These are phyloP conservation scores for Ramazzottius varieornatus DNA, from an alignment of 2,888 invertebrate genomes.

Conservation along the genomic window DNA sequence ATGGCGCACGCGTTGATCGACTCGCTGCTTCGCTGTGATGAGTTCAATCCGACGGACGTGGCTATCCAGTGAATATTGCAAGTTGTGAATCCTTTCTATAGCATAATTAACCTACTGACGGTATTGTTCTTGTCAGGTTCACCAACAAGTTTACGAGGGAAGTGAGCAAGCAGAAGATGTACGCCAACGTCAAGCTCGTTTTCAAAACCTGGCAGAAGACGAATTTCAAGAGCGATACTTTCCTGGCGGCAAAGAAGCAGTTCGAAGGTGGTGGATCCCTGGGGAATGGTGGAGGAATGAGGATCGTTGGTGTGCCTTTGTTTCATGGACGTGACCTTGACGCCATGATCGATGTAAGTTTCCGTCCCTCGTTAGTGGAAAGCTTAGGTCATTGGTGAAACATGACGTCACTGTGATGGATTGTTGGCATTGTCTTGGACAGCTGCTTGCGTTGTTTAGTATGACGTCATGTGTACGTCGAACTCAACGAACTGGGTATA, in stretches of 20 bases:
- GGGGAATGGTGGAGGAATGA: slow-evolving; percentile 53
- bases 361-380: too few relatives aligned
- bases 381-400: too few relatives aligned
- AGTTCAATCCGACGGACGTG: slow-evolving; percentile 32
- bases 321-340: slow-evolving; percentile 25
- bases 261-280: slow-evolving; percentile 40
- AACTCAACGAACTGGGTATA: too few relatives aligned
- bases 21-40: slow-evolving; percentile 31
- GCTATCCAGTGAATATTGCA: slow-evolving; percentile 29
- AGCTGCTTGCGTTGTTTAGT: too few relatives aligned
- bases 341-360: slow-evolving; percentile 26
- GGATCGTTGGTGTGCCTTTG: slow-evolving; percentile 38
- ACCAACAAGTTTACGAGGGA: slow-evolving; percentile 34
- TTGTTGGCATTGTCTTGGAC: too few relatives aligned
- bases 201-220: slow-evolving; percentile 26
- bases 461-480: too few relatives aligned
- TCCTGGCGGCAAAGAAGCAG: slow-evolving; percentile 35
- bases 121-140: slow-evolving; percentile 24
- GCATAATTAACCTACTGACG: too few relatives aligned
- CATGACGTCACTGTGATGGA: too few relatives aligned
- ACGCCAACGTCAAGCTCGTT: slow-evolving; percentile 17
- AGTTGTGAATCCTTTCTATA: not conserved
- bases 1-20: slow-evolving; percentile 38
- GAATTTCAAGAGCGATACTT: slow-evolving; percentile 31
- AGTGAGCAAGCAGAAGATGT: slow-evolving; percentile 7